A percentile compares a stretch with the other conserved stretches of the same genome.
phyloP scores from a whole-genome alignment of 1,140 invertebrate species.

The Drosophila pallidifrons region DNA sequence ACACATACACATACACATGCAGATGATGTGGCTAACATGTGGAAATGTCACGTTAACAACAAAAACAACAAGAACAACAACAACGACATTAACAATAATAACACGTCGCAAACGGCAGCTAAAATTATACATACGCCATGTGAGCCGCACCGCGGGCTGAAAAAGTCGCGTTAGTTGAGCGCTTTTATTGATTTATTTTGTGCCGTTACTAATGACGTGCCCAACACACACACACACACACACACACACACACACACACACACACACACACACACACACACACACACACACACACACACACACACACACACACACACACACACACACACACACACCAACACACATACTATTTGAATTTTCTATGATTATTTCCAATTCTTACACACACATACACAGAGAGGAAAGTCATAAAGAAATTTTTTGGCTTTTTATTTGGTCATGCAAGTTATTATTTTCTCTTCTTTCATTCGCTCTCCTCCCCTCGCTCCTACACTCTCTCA shows the following conservation, averaged over 20 bases:
- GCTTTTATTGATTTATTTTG: conserved; percentile 79
- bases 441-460: conserved; percentile 62
- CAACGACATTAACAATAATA: conserved; percentile 40
- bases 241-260: conserved; percentile 26
- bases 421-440: conserved; percentile 63
- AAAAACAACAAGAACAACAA: conserved; percentile 9
- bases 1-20: conserved; percentile 1
- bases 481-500: background rate
- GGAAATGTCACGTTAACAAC: conserved; percentile 39
- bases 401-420: conserved; percentile 75
- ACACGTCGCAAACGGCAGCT: conserved; percentile 42
- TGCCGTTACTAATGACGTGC: conserved; percentile 76
- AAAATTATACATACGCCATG: conserved; percentile 62
- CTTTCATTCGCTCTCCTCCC: background rate
- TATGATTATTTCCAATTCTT: conserved; percentile 58
- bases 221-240: conserved; percentile 52
- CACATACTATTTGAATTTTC: conserved; percentile 51
- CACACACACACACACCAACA: conserved; percentile 29
- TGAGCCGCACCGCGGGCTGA: conserved; percentile 27
- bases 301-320: conserved; percentile 43
- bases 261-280: conserved; percentile 21
- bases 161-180: conserved; percentile 59
- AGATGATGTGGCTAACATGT: conserved; percentile 6
- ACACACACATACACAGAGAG: conserved; percentile 24
- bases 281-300: conserved; percentile 29